These are phyloP conservation scores for Cetonia aurata DNA, from an alignment of 2,888 invertebrate species.

Conservation along the genomic window DNA sequence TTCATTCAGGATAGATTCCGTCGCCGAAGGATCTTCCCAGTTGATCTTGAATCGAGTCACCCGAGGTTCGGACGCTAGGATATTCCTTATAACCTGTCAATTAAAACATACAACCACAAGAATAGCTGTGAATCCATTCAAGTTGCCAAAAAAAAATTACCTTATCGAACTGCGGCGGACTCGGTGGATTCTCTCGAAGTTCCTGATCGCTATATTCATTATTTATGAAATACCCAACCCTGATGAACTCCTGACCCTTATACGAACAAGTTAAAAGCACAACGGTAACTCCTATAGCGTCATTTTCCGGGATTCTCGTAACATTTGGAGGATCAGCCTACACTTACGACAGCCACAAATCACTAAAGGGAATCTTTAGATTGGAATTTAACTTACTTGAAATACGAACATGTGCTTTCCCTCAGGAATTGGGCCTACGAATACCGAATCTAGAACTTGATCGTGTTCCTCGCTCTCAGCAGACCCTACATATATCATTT, in stretches of 20 bases:
- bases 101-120: neutral
- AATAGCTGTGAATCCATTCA: neutral
- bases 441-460: conserved; percentile 96
- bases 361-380: no score
- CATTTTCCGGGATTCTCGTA: conserved; percentile 92
- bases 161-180: conserved; percentile 93
- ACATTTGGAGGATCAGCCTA: conserved; percentile 97
- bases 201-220: conserved; percentile 97
- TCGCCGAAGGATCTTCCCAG: conserved; percentile 83
- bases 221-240: conserved; percentile 98
- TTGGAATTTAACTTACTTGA: conserved; percentile 71
- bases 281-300: conserved; percentile 98
- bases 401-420: conserved; percentile 96
- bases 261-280: conserved; percentile 96
- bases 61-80: conserved; percentile 89
- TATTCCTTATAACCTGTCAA: conserved; percentile 77
- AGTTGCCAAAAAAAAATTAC: conserved; percentile 66
- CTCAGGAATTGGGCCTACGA: conserved; percentile 98
- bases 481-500: conserved; percentile 99
- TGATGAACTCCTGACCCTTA: conserved; percentile 90
- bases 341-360: conserved; percentile 51
- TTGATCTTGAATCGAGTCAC: conserved; percentile 98
- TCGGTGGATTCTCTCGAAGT: conserved; percentile 92
- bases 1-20: conserved; percentile 71
- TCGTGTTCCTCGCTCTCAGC: conserved; percentile 98